Evolutionary conservation across 2,888 invertebrate species (phyloP), one percentile per base, ranked within the genome.

Genomic region (Protodeltote pygarga): DNA sequence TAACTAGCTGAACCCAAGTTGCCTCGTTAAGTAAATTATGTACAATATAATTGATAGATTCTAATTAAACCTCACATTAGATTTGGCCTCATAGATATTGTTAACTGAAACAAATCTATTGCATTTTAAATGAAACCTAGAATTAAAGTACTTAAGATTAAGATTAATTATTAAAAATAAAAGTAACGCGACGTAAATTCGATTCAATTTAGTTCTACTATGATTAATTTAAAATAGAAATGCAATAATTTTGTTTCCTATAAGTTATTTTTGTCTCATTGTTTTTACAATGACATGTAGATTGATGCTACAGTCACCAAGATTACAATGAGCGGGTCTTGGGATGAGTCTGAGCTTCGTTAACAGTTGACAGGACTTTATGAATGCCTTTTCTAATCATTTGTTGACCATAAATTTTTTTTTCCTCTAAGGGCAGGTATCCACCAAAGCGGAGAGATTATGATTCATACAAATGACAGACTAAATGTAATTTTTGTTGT

Each of bases 351-450:
- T 65, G 32, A 74, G 78, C 79, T 68, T 49, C 52, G 55, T 66
- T 65, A 52, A 64, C 74, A 57, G 37, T 57, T 51, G 64, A 71
- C 55, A 70, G 76, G 79, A 75, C 76, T 71, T 81, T 83, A 83
- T 79, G 84, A 57, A 81, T 75, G 85, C 85, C 85, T 81, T 75
- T 85, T 86, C 75, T 85, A 85, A 87, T 87, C 87, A 86, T 85
- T 52, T 81, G 82, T 70, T 79, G 79, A 73, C 64, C 25, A 47
- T 31, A 21, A 1, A n/a, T n/a, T n/a, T n/a, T n/a, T n/a, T n/a
- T n/a, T n/a, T n/a, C n/a, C n/a, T n/a, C n/a, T n/a, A n/a, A n/a
- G n/a, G n/a, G n/a, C n/a, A n/a, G n/a, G n/a, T n/a, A n/a, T n/a
- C n/a, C n/a, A n/a, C n/a, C n/a, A n/a, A n/a, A n/a, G n/a, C n/a